phyloP scores from a whole-genome alignment of 1,140 invertebrate species.

The Aculops lycopersici region DNA sequence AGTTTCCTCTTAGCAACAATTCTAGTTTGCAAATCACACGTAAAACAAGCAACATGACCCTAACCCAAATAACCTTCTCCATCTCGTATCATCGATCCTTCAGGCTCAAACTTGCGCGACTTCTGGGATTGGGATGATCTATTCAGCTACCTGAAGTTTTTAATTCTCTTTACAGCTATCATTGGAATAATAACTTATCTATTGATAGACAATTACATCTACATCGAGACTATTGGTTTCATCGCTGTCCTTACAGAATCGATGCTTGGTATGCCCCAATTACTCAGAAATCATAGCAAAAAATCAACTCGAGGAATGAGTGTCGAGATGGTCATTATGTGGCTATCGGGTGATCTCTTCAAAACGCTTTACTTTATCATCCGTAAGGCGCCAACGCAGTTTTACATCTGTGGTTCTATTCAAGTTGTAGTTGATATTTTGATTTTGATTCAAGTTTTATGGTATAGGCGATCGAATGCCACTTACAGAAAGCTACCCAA shows the following conservation, averaged over 20 bases:
- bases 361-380: conserved; percentile 86
- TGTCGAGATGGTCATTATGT: conserved; percentile 68
- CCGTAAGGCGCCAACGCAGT: conserved; percentile 59
- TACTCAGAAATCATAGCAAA: conserved; percentile 50
- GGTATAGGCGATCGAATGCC: conserved; percentile 19
- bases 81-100: no score
- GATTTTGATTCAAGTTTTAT: conserved; percentile 41
- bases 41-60: no score
- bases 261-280: conserved; percentile 70
- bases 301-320: conserved; percentile 85
- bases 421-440: conserved; percentile 56
- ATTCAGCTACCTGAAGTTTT: conserved; percentile 71
- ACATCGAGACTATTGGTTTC: conserved; percentile 65
- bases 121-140: conserved; percentile 99
- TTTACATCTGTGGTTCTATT: conserved; percentile 68
- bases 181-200: conserved; percentile 55
- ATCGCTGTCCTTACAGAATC: conserved; percentile 79
- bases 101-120: conserved; percentile 21
- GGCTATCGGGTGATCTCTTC: conserved; percentile 67
- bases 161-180: conserved; percentile 45
- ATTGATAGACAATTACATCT: conserved; percentile 27
- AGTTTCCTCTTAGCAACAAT: no score
- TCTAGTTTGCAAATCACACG: no score
- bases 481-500: no score
- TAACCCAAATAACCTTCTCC: no score